phyloP scores from a whole-genome alignment of 1,140 invertebrate genomes.

The Hydropsyche tenuis region DNA sequence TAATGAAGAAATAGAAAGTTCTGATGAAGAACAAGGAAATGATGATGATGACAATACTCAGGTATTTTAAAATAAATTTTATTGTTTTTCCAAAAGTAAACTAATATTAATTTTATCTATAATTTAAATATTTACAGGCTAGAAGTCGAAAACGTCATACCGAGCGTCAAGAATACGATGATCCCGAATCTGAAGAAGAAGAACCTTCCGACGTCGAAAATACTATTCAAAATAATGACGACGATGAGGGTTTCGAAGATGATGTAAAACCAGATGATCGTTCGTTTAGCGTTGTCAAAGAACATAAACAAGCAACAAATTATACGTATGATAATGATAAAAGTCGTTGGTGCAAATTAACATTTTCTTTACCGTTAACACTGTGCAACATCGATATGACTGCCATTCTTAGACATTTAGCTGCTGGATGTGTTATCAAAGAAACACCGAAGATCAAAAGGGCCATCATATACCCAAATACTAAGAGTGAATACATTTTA shows the following conservation, averaged over 20 bases:
- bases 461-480: constrained; percentile 77
- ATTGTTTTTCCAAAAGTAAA: neutral
- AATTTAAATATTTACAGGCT: constrained; percentile 55
- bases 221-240: constrained; percentile 53
- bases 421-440: constrained; percentile 77
- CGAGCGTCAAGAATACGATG: constrained; percentile 65
- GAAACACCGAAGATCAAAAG: constrained; percentile 83
- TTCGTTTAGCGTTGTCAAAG: constrained; percentile 38
- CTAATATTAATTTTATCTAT: too few relatives aligned
- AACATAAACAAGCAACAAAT: constrained; percentile 58
- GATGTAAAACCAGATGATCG: constrained; percentile 51
- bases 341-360: constrained; percentile 64
- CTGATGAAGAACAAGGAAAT: constrained; percentile 82
- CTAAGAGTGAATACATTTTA: constrained; percentile 67
- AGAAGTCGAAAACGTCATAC: constrained; percentile 59
- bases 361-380: constrained; percentile 69
- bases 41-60: constrained; percentile 67
- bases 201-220: constrained; percentile 60
- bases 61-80: constrained; percentile 49
- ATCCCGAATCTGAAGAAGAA: constrained; percentile 63
- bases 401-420: constrained; percentile 77
- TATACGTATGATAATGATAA: constrained; percentile 80
- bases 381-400: constrained; percentile 77
- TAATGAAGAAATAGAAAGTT: constrained; percentile 68
- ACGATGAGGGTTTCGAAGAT: constrained; percentile 54